These are phyloP conservation scores for Corapipo altera DNA, from an alignment of 2,113 vertebrate genomes.

Conservation along the genomic window DNA sequence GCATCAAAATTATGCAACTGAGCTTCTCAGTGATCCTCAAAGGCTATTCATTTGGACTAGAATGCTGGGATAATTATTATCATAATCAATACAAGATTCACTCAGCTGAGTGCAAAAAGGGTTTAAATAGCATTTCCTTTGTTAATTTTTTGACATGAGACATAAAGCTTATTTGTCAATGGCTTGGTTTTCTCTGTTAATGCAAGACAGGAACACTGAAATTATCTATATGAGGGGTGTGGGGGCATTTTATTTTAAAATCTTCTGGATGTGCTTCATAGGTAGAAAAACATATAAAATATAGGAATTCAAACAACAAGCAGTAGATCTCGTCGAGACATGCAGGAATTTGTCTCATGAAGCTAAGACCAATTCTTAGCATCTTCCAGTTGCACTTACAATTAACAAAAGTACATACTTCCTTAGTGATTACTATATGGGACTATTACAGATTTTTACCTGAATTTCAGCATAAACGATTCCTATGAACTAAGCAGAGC, in stretches of 20 bases:
- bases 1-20: background rate
- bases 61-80: background rate
- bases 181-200: background rate
- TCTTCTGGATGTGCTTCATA: background rate
- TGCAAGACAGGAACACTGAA: background rate
- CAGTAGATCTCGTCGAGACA: background rate
- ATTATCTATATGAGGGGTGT: background rate
- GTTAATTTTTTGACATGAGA: background rate
- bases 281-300: background rate
- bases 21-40: background rate
- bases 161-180: background rate
- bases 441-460: background rate
- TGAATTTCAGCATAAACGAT: background rate
- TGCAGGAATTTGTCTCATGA: background rate
- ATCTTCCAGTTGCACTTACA: background rate
- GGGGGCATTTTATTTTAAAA: background rate
- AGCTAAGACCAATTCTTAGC: background rate
- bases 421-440: background rate
- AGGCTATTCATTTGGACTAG: background rate
- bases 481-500: background rate
- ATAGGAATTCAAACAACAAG: background rate
- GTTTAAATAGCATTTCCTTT: background rate
- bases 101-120: background rate
- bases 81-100: slow-evolving; percentile 2
- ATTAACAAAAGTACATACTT: background rate